Base-by-base conservation (phyloP, 2,797 vertebrate species). In the Thunnus albacares region DNA sequence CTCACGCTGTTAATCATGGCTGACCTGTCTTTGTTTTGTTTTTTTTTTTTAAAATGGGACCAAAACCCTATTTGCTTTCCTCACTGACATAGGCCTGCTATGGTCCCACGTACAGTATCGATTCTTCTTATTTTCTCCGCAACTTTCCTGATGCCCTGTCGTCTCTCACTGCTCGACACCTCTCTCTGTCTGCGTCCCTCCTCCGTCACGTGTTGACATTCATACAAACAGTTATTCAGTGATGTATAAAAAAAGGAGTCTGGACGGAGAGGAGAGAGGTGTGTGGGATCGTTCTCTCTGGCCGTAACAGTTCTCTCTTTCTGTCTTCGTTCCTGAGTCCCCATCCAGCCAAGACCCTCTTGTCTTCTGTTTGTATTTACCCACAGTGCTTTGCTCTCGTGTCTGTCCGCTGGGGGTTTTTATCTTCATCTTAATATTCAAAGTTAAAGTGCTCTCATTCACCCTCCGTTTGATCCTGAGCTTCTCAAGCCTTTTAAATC, bases 141-240 rank as follows among this genome's bases (percentile, higher is more conserved):
- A 77, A 93, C 92, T 82, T 92, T 71, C 90, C 91, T 82, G 85
- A 84, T n/a, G 64, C 79, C 85, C 82, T 82, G 87, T 43, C 15
- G 73, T 79, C 86, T 59, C 81, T 81, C 77, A 1, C 79, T 53
- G 80, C 62, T 70, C 66, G 5, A 82, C 89, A 47, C 75, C 75
- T 64, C 84, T 62, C 68, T 62, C 68, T 41, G 26, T 47, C 59
- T 51, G 10, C 28, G 57, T 13, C 68, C 24, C 51, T 41, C 64
- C 65, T 64, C 73, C 17, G 4, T 26, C 38, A 38, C 38, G 10
- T 1, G 10, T 38, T 38, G 9, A 43, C 3, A 14, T 13, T 43
- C 12, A 43, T 14, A 43, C 0, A 43, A 43, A 14, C 4, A 43
- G 41, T 38, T 38, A 33, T 0, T 4, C 0, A 33, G 30, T 35